Evolutionary conservation across 2,113 vertebrate genomes (phyloP).

Genomic region (Gila orcuttii): DNA sequence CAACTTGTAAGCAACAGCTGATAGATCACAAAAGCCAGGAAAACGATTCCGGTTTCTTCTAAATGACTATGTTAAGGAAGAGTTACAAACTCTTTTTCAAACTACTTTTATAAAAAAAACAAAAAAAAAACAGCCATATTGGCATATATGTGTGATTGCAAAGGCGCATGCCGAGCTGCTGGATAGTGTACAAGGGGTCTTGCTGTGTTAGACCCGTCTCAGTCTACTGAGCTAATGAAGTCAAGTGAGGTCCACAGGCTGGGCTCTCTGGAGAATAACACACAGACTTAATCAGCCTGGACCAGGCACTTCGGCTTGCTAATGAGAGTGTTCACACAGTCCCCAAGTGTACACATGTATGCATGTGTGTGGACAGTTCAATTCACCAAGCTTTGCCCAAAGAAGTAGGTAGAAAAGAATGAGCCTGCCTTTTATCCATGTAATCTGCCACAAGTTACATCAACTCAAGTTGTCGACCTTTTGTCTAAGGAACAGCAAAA

Average conservation of each 20-base stretch:
- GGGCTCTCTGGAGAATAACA: slow-evolving; percentile 55
- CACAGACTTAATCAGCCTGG: slow-evolving; percentile 60
- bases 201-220: slow-evolving; percentile 33
- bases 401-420: slow-evolving; percentile 21
- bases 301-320: slow-evolving; percentile 37
- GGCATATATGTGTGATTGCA: neutral
- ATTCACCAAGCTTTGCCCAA: slow-evolving; percentile 11
- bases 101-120: neutral
- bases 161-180: neutral
- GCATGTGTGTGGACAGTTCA: slow-evolving; percentile 34
- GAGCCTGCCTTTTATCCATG: neutral
- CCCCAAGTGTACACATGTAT: slow-evolving; percentile 19
- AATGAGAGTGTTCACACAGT: slow-evolving; percentile 55
- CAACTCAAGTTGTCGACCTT: slow-evolving; percentile 10
- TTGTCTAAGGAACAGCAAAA: slow-evolving; percentile 18
- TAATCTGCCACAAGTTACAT: neutral
- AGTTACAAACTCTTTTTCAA: neutral
- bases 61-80: neutral
- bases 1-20: slow-evolving; percentile 43
- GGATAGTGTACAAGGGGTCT: neutral
- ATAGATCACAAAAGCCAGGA: slow-evolving; percentile 7
- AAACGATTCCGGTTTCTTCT: neutral
- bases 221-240: slow-evolving; percentile 60
- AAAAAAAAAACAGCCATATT: too few relatives aligned
- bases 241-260: slow-evolving; percentile 55